Conservation (phyloP, 2,797 vertebrate species). For the Hyperoplus immaculatus region DNA sequence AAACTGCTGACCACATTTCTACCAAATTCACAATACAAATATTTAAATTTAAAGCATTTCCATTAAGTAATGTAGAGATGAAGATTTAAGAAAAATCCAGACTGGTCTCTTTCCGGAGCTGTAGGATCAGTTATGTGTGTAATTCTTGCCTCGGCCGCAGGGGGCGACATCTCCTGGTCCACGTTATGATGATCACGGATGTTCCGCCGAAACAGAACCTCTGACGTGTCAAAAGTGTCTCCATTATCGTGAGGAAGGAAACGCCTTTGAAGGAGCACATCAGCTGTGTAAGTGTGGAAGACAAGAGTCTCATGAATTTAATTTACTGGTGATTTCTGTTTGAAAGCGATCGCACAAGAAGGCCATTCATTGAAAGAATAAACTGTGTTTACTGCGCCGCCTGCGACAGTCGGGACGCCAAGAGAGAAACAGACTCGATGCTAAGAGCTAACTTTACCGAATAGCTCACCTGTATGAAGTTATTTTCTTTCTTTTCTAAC, state of each 20-base stretch:
- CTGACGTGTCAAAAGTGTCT: conserved; percentile 81
- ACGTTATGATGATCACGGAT: conserved; percentile 47
- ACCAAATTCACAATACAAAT: no score
- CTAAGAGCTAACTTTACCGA: conserved; percentile 25
- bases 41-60: no score
- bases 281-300: conserved; percentile 50
- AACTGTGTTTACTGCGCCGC: no score
- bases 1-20: no score
- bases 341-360: rapidly evolving
- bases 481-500: rapidly evolving
- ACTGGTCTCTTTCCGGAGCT: no score
- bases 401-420: background rate
- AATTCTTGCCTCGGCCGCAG: conserved; percentile 48
- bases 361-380: background rate
- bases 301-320: background rate
- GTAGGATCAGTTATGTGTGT: background rate
- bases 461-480: conserved; percentile 2
- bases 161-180: conserved; percentile 31
- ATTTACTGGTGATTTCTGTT: background rate
- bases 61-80: no score
- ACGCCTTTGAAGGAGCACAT: conserved; percentile 74
- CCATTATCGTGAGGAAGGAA: conserved; percentile 82
- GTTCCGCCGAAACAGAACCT: conserved; percentile 45
- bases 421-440: background rate
- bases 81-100: no score